Percentiles rank a stretch among this genome's conserved stretches.
Evolutionary conservation across 2,888 invertebrate genomes (phyloP).

Genomic region (Ennomos quercinarius): DNA sequence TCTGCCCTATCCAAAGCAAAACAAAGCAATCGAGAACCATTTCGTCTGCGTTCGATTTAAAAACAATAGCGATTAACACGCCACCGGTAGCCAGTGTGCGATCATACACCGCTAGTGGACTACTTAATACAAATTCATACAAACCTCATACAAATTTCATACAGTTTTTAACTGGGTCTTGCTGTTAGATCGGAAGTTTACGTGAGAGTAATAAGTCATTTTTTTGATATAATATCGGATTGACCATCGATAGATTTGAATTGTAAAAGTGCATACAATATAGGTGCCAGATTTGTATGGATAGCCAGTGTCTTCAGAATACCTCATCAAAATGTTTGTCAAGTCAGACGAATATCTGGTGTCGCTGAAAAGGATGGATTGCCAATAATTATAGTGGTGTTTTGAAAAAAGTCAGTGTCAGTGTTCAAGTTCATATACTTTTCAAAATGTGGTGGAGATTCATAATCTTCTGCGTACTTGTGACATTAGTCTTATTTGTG

Average conservation of each 20-base stretch:
- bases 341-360: too few species aligned
- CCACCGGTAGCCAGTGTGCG: slow-evolving; percentile 36
- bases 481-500: slow-evolving; percentile 64
- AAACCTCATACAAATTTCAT: slow-evolving; percentile 2
- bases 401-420: too few species aligned
- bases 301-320: neutral
- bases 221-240: too few species aligned
- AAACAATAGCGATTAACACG: slow-evolving; percentile 41
- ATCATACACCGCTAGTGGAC: slow-evolving; percentile 20
- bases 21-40: slow-evolving; percentile 55
- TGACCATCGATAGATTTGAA: too few species aligned
- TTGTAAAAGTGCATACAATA: too few species aligned
- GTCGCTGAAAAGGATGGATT: too few species aligned
- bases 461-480: slow-evolving; percentile 69
- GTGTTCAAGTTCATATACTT: too few species aligned
- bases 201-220: too few species aligned
- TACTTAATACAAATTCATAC: slow-evolving; percentile 26
- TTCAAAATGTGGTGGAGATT: slow-evolving; percentile 72
- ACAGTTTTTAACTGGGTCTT: too few species aligned
- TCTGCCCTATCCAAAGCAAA: slow-evolving; percentile 36
- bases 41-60: slow-evolving; percentile 53
- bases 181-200: too few species aligned
- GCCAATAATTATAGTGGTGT: too few species aligned
- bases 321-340: neutral
- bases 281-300: neutral